phyloP scores from a whole-genome alignment of 1,140 invertebrate species.

The Heliothis virescens region DNA sequence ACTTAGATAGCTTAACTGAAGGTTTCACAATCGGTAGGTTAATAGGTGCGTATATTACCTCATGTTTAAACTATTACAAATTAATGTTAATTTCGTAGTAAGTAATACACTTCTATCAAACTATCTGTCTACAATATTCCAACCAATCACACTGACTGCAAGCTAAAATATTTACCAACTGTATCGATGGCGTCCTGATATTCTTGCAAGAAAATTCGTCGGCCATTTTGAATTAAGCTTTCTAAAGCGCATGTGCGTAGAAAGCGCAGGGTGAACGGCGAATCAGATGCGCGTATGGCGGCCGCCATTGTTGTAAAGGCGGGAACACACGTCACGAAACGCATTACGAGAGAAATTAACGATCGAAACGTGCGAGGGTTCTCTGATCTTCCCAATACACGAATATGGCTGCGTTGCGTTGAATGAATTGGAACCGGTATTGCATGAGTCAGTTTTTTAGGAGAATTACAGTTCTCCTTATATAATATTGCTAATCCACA shows the following conservation, averaged over 20 bases:
- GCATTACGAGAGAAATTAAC: conserved; percentile 56
- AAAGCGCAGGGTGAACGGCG: conserved; percentile 60
- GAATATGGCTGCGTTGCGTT: conserved; percentile 10
- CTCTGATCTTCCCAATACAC: background rate
- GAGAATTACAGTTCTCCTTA: too few relatives aligned
- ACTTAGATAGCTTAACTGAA: too few relatives aligned
- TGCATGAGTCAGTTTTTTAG: background rate
- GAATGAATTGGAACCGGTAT: conserved; percentile 1
- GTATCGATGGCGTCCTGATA: background rate
- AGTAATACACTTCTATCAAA: background rate
- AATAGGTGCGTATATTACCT: too few relatives aligned
- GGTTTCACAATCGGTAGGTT: too few relatives aligned
- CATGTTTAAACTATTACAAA: too few relatives aligned
- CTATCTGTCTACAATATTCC: background rate
- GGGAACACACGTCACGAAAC: conserved; percentile 54
- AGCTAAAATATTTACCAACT: background rate
- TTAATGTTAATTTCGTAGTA: too few relatives aligned
- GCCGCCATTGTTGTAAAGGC: conserved; percentile 71
- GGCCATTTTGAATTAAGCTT: conserved; percentile 70
- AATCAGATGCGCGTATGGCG: conserved; percentile 61
- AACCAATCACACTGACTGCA: background rate
- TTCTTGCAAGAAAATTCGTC: conserved; percentile 21
- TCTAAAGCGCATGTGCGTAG: conserved; percentile 65
- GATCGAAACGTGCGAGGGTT: conserved; percentile 22
- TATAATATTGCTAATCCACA: too few relatives aligned